Conservation (phyloP, 2,888 invertebrate species). For the Acholoe squamosa region DNA sequence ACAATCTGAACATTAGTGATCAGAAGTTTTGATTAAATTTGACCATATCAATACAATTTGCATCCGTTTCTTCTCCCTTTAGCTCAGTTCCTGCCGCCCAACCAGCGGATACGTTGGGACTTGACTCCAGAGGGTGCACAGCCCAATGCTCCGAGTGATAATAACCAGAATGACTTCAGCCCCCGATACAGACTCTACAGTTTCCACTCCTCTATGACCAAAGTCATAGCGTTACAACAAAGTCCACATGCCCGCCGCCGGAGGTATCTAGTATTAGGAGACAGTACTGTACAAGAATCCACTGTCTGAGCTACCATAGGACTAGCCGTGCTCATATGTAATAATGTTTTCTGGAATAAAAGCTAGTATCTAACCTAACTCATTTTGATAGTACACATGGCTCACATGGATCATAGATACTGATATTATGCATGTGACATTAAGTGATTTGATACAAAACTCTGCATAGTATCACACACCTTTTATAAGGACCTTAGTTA, state of each 20-base stretch:
- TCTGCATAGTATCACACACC: too few relatives aligned
- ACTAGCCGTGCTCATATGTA: neutral
- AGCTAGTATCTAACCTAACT: neutral
- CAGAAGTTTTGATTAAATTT: too few relatives aligned
- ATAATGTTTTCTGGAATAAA: neutral
- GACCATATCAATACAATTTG: too few relatives aligned
- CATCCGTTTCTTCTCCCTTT: neutral
- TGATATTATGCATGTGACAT: too few relatives aligned
- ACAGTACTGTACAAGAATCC: conserved; percentile 30
- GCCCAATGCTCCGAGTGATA: neutral
- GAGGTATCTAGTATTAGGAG: conserved; percentile 16
- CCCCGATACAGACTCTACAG: conserved; percentile 34
- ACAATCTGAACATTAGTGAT: too few relatives aligned
- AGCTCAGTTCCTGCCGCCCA: conserved; percentile 51
- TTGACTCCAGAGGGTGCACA: neutral
- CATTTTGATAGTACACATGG: too few relatives aligned
- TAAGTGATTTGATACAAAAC: too few relatives aligned
- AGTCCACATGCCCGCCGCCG: conserved; percentile 25
- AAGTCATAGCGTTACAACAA: neutral
- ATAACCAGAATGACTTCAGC: neutral
- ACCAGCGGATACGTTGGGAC: conserved; percentile 28
- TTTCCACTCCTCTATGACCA: neutral
- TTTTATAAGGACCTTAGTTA: too few relatives aligned
- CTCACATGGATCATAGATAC: too few relatives aligned
- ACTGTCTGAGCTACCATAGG: neutral